Percentiles rank a stretch among this genome's conserved stretches.
phyloP scores from a whole-genome alignment of 2,888 invertebrate species.

The Beris chalybata region DNA sequence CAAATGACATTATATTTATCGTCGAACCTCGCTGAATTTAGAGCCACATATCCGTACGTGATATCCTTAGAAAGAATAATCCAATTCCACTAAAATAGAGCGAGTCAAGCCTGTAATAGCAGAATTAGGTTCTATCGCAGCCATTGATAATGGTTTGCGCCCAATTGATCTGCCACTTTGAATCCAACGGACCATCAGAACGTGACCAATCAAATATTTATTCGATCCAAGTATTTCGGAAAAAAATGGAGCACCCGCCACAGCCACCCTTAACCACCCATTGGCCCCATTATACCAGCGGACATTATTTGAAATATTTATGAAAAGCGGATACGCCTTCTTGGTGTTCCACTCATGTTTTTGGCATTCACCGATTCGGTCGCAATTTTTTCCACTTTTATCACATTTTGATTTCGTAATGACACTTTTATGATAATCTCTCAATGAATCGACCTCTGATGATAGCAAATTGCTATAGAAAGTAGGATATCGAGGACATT shows the following conservation, averaged over 20 bases:
- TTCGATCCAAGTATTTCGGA: slow-evolving; percentile 9
- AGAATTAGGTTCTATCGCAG: too few species aligned
- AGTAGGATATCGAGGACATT: slow-evolving; percentile 20
- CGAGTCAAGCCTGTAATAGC: too few species aligned
- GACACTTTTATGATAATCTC: slow-evolving; percentile 38
- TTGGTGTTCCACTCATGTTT: slow-evolving; percentile 1
- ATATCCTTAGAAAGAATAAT: too few species aligned
- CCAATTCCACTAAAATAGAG: too few species aligned
- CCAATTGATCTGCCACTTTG: slow-evolving; percentile 9
- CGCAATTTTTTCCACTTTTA: slow-evolving; percentile 23
- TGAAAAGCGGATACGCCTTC: slow-evolving; percentile 22
- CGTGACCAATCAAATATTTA: slow-evolving; percentile 35
- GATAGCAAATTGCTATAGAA: slow-evolving; percentile 32
- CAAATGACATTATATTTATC: too few species aligned
- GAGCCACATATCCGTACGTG: too few species aligned
- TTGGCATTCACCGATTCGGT: slow-evolving; percentile 3
- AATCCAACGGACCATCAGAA: slow-evolving; percentile 1
- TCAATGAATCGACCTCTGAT: slow-evolving; percentile 21
- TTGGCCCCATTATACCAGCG: background rate
- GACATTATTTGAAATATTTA: slow-evolving; percentile 32
- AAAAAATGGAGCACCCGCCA: background rate
- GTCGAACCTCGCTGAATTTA: too few species aligned
- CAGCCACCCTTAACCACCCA: background rate
- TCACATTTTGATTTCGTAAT: slow-evolving; percentile 34
- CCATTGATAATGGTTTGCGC: slow-evolving; percentile 1